Base-by-base conservation (phyloP, 2,888 invertebrate genomes). In the Lepidocyrtoides sp. region DNA sequence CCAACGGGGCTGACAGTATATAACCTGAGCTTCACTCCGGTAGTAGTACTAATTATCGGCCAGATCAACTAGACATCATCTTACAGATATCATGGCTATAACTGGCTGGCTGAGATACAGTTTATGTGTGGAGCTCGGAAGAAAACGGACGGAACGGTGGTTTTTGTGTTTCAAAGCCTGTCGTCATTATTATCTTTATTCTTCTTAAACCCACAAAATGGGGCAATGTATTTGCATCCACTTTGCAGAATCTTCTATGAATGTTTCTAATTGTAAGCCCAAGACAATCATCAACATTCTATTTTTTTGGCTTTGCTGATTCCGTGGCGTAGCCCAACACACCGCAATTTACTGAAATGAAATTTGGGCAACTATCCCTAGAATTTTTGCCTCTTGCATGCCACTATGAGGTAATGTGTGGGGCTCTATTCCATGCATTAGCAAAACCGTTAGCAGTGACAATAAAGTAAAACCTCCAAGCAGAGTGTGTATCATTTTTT, bases 331-430 rank as follows among this genome's bases (percentile, higher is more conserved):
- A n/a, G n/a, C n/a, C n/a, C n/a, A n/a, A n/a, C n/a, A n/a, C 2
- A 20, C 36, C 26, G 12, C 69, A n/a, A n/a, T 69, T 69, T 72
- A 32, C 32, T 72, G 44, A 72, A 72, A 44, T 14, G 44, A 72
- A 72, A 72, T 41, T 72, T 36, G 72, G 72, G 72, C 41, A 72
- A 72, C 7, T 72, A 36, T 72, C 44, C 72, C 72, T 72, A 72
- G 72, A 72, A 44, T 20, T 44, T 72, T 72, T 41, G 8, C 10
- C 4, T 4, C 48, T 14, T 48, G 48, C 48, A 48, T 48, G 5
- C 12, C 10, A n/a, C n/a, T n/a, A n/a, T n/a, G n/a, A n/a, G n/a
- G n/a, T n/a, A n/a, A n/a, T 48, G 12, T 48, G 12, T 48, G 7
- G 36, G 7, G 7, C 36, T 4, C 36, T n/a, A 36, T 36, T 36